These are phyloP conservation scores for Orestias chungarensis DNA, from an alignment of 2,797 vertebrate genomes.

Conservation along the genomic window DNA sequence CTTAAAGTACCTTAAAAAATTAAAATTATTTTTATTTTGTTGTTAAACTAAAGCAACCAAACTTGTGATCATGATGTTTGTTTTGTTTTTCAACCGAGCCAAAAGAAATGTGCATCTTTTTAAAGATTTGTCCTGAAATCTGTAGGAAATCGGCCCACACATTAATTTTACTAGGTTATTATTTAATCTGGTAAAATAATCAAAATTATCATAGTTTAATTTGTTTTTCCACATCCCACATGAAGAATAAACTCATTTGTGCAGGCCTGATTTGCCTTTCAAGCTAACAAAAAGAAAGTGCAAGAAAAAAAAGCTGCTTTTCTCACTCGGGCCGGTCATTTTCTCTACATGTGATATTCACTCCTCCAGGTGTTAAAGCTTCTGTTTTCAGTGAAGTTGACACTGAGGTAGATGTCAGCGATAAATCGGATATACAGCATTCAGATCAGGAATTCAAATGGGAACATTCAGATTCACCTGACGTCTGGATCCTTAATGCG, in stretches of 20 bases:
- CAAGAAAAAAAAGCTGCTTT: slow-evolving; percentile 31
- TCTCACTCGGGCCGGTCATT: neutral
- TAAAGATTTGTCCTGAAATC: neutral
- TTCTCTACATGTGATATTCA: slow-evolving; percentile 7
- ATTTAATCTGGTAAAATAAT: too few relatives aligned
- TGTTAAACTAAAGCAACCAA: too few relatives aligned
- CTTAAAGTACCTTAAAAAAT: too few relatives aligned
- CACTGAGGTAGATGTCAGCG: slow-evolving; percentile 80
- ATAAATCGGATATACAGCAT: slow-evolving; percentile 72
- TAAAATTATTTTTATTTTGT: too few relatives aligned
- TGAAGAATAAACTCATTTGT: neutral
- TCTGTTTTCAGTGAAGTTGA: slow-evolving; percentile 58
- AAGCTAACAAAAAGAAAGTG: slow-evolving; percentile 13
- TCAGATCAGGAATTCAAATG: slow-evolving; percentile 67
- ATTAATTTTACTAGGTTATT: too few relatives aligned
- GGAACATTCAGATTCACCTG: slow-evolving; percentile 27
- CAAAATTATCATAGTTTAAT: neutral
- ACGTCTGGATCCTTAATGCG: slow-evolving; percentile 38
- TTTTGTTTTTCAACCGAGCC: neutral
- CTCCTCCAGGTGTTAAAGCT: slow-evolving; percentile 54
- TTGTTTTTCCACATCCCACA: neutral
- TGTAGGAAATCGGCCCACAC: neutral
- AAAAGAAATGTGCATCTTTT: neutral
- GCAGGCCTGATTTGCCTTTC: slow-evolving; percentile 18
- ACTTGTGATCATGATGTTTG: too few relatives aligned